Percentiles rank a stretch among this genome's conserved stretches.
Evolutionary conservation across 1,140 invertebrate genomes (phyloP).

Genomic region (Scaptomyza montana): DNA sequence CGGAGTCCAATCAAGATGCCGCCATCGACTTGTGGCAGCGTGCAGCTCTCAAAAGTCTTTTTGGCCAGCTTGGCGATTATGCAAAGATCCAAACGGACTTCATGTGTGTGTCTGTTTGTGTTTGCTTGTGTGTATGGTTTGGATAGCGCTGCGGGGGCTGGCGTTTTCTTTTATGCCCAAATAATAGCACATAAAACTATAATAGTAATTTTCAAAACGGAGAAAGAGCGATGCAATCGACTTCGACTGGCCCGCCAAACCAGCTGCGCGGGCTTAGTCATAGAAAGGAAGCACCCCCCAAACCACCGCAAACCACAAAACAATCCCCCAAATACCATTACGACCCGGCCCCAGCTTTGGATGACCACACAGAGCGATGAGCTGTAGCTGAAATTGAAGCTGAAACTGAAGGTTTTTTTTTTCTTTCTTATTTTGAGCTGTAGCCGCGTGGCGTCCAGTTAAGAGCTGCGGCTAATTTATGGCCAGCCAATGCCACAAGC

Average conservation of each 20-base stretch:
- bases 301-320: not conserved
- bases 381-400: slow-evolving; percentile 68
- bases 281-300: slow-evolving; percentile 59
- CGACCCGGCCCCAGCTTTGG: slow-evolving; percentile 25
- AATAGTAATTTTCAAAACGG: slow-evolving; percentile 81
- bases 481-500: slow-evolving; percentile 77
- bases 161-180: slow-evolving; percentile 75
- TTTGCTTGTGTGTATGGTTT: slow-evolving; percentile 62
- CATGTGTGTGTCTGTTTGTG: slow-evolving; percentile 23
- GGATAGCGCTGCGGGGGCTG: slow-evolving; percentile 71
- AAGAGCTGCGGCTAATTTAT: slow-evolving; percentile 70
- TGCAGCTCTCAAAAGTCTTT: slow-evolving; percentile 24
- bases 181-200: slow-evolving; percentile 83
- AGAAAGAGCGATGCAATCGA: slow-evolving; percentile 79
- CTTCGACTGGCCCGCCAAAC: slow-evolving; percentile 21
- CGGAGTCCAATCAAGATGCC: slow-evolving; percentile 74
- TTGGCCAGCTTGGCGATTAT: slow-evolving; percentile 59
- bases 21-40: slow-evolving; percentile 44
- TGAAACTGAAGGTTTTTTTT: not conserved
- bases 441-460: slow-evolving; percentile 57
- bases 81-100: slow-evolving; percentile 48
- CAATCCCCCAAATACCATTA: slow-evolving; percentile 7
- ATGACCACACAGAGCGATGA: slow-evolving; percentile 76
- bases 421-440: not conserved
- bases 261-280: slow-evolving; percentile 79